phyloP scores from a whole-genome alignment of 2,113 vertebrate genomes.

The Sarotherodon lohbergeri region DNA sequence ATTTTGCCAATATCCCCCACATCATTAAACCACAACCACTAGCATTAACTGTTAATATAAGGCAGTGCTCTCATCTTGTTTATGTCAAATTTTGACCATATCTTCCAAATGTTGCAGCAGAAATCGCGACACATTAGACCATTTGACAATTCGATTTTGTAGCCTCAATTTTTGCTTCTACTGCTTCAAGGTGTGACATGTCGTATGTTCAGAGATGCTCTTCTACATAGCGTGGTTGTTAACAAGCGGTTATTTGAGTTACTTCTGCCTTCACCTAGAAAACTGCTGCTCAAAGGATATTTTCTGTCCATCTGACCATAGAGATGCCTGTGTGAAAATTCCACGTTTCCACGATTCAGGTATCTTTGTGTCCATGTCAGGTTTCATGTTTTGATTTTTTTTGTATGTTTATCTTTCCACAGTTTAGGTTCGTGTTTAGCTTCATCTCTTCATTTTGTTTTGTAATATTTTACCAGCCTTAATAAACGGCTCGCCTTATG shows the following conservation, averaged over 20 bases:
- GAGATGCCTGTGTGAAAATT: not conserved
- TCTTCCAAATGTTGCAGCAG: not conserved
- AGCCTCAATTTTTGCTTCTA: not conserved
- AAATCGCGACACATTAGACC: not conserved
- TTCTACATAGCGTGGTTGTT: not conserved
- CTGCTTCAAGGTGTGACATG: not conserved
- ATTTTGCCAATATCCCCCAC: not conserved
- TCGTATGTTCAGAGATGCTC: not conserved
- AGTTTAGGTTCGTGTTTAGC: not conserved
- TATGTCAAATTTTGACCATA: not conserved
- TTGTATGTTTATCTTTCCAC: not conserved
- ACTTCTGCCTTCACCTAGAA: not conserved
- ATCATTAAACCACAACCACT: not conserved
- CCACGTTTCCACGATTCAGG: not conserved
- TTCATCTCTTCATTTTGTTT: accelerated
- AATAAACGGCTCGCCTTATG: accelerated
- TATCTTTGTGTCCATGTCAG: not conserved
- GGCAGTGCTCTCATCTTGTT: not conserved
- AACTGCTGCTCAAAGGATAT: not conserved
- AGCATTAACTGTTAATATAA: not conserved
- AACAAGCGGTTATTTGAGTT: not conserved
- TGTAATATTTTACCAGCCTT: not conserved
- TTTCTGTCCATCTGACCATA: not conserved
- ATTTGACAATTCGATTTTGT: not conserved
- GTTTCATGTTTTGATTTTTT: not conserved